A percentile compares a stretch with the other conserved stretches of the same genome.
Conservation (phyloP, 2,888 invertebrate genomes). For the Tortrix viridana region DNA sequence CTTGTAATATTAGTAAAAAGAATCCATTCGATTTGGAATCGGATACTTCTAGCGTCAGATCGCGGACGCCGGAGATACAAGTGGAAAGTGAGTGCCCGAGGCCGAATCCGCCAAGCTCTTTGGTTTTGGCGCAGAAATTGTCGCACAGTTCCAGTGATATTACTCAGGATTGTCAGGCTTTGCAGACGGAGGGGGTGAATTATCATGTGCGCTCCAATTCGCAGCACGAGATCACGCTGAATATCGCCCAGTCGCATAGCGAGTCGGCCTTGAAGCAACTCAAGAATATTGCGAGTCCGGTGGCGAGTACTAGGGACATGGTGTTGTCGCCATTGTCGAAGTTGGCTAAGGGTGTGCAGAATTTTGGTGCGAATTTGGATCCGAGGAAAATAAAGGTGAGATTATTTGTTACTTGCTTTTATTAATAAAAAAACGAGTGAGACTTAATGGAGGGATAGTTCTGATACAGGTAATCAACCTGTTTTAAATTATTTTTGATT, state of each 20-base stretch:
- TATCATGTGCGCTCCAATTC: slow-evolving; percentile 81
- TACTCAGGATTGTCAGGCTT: slow-evolving; percentile 63
- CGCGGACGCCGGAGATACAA: slow-evolving; percentile 87
- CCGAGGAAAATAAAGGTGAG: slow-evolving; percentile 88
- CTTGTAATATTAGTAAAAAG: slow-evolving; percentile 61
- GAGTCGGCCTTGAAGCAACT: slow-evolving; percentile 90
- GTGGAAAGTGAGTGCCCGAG: slow-evolving; percentile 69
- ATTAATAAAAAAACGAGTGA: background rate
- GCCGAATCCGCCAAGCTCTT: slow-evolving; percentile 78
- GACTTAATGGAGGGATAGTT: background rate
- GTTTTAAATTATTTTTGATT: too few species aligned
- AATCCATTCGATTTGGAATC: slow-evolving; percentile 69
- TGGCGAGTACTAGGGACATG: slow-evolving; percentile 86
- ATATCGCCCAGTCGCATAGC: slow-evolving; percentile 90
- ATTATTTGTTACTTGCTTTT: background rate
- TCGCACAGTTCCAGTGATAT: slow-evolving; percentile 90
- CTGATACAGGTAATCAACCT: too few species aligned
- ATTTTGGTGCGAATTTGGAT: slow-evolving; percentile 92
- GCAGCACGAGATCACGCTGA: slow-evolving; percentile 87
- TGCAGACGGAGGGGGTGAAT: slow-evolving; percentile 50
- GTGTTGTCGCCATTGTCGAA: slow-evolving; percentile 91
- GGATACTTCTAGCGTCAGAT: slow-evolving; percentile 41
- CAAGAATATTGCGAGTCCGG: slow-evolving; percentile 88
- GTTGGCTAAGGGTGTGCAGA: slow-evolving; percentile 94
- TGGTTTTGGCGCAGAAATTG: slow-evolving; percentile 85